These are phyloP conservation scores for Muscina levida DNA, from an alignment of 2,888 invertebrate species.

Conservation along the genomic window DNA sequence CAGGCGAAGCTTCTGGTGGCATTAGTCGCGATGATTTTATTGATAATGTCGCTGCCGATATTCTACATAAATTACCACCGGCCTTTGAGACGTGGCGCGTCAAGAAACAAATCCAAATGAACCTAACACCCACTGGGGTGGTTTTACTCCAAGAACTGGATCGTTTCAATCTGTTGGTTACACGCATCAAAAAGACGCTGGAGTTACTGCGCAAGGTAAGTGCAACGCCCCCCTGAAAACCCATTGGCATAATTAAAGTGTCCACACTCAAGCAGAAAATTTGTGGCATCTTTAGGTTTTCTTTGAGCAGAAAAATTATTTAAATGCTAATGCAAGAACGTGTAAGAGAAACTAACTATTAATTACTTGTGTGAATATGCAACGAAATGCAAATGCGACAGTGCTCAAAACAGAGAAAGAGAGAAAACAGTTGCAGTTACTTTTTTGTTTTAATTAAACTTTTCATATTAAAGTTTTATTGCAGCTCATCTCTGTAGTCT, in stretches of 20 bases:
- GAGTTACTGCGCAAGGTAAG: conserved; percentile 85
- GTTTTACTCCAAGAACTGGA: conserved; percentile 94
- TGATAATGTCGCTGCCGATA: conserved; percentile 88
- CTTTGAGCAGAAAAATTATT: conserved; percentile 1
- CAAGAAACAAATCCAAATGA: conserved; percentile 88
- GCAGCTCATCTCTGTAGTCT: neutral
- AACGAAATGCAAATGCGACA: conserved; percentile 12
- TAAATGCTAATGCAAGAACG: conserved; percentile 25
- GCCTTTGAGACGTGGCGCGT: conserved; percentile 90
- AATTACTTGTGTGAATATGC: conserved; percentile 29
- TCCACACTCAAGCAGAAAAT: conserved; percentile 8
- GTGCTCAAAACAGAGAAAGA: conserved; percentile 33
- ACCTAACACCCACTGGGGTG: conserved; percentile 90
- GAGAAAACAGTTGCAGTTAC: conserved; percentile 36
- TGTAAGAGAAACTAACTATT: neutral
- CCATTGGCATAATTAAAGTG: conserved; percentile 17
- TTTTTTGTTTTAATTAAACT: conserved; percentile 64
- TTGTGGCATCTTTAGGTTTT: neutral
- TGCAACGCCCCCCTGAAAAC: neutral
- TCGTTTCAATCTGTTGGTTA: conserved; percentile 90
- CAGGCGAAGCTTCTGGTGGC: conserved; percentile 86
- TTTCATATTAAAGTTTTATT: conserved; percentile 54
- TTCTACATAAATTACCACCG: conserved; percentile 87
- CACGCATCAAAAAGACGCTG: conserved; percentile 86
- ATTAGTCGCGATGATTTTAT: conserved; percentile 93